Base-by-base conservation (phyloP, 2,888 invertebrate genomes). In the Podabrus alpinus region DNA sequence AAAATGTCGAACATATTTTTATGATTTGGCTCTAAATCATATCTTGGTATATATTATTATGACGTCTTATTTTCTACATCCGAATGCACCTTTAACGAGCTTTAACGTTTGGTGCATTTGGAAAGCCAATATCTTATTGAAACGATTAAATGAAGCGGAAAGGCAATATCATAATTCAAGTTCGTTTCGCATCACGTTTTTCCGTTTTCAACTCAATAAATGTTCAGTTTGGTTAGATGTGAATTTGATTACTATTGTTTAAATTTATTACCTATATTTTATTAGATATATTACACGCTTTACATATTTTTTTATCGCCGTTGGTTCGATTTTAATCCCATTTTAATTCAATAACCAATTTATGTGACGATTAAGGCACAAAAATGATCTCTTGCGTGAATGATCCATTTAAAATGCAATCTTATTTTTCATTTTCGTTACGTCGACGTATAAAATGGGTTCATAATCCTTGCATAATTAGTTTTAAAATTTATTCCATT, bases 91-190 rank as follows among this genome's bases (percentile, higher is more conserved):
- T 68, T n/a, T 59, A 16, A 15, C 45, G 17, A 29, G 25, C 19
- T 64, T 19, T 64, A 19, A 19, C 16, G 15, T 19, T 60, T 67
- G 17, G 17, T 69, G 70, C 72, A 72, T 66, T 67, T 71, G 25
- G 62, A 73, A 59, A 68, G 25, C 70, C 70, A 45, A 76, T 76
- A 73, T 68, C 76, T 76, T 76, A 70, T 62, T 69, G 69, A 69
- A 73, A 66, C 69, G 61, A 60, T 68, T 68, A 76, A 76, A 73
- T 73, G 73, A 73, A 73, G 67, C 73, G 73, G 76, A 76, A 76
- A 73, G 71, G 73, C 76, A 73, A 73, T 73, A 62, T 71, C 76
- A 76, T 76, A 73, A 76, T 76, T 76, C 76, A 73, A 66, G 61
- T 21, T 67, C 68, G 76, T 73, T 68, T 67, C 70, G 24, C 70